phyloP scores from a whole-genome alignment of 2,888 invertebrate genomes.

The Nomada fabriciana region DNA sequence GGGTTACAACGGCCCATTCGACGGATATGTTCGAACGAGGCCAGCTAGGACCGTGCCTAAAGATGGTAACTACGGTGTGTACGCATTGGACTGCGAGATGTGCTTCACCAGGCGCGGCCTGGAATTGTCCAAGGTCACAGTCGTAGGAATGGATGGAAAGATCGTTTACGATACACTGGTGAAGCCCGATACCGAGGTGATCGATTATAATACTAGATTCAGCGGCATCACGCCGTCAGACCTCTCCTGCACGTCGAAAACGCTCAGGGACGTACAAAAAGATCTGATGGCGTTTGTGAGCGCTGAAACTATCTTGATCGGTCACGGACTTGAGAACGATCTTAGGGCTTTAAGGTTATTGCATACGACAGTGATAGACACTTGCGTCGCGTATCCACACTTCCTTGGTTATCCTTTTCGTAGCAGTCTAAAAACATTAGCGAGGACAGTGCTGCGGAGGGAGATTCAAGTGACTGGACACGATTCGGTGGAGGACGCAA shows the following conservation, averaged over 20 bases:
- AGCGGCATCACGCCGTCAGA: conserved; percentile 93
- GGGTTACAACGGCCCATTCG: conserved; percentile 91
- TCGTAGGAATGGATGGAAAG: conserved; percentile 90
- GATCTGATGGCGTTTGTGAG: conserved; percentile 93
- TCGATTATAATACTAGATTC: conserved; percentile 98
- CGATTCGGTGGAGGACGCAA: conserved; percentile 97
- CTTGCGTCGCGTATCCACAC: conserved; percentile 95
- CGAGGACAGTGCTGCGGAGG: conserved; percentile 89
- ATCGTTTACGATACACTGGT: conserved; percentile 94
- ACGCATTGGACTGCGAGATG: conserved; percentile 98
- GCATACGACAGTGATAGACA: conserved; percentile 95
- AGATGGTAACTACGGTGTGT: conserved; percentile 87
- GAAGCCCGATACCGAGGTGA: conserved; percentile 91
- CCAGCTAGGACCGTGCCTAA: conserved; percentile 82
- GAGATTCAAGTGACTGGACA: conserved; percentile 94
- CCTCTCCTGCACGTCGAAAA: conserved; percentile 87
- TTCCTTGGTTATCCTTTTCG: conserved; percentile 92
- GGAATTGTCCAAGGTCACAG: conserved; percentile 94
- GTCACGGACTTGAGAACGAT: conserved; percentile 98
- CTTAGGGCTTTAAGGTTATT: conserved; percentile 93
- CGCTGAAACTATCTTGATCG: conserved; percentile 95
- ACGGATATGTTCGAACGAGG: conserved; percentile 88
- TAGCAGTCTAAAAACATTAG: conserved; percentile 92
- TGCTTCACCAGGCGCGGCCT: conserved; percentile 94
- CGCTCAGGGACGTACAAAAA: conserved; percentile 92